Base-by-base conservation (phyloP, 2,113 vertebrate genomes). In the Syngnathus scovelli region DNA sequence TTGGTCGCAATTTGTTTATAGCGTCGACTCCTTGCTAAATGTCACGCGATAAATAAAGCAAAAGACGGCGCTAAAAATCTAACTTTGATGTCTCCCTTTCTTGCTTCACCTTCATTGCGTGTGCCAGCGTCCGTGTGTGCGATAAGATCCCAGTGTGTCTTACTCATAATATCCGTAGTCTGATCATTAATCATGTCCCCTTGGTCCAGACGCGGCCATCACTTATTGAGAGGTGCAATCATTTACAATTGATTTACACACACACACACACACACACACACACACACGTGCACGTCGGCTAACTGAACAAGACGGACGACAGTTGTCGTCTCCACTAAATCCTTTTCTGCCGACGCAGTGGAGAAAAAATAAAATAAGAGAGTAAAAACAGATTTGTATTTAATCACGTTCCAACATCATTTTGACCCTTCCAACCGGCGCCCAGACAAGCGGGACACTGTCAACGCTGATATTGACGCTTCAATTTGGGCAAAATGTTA, bases 201-300 rank as follows among this genome's bases (percentile, higher is more conserved):
- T 81, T 67, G 19, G 59, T 74, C 64, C 78, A 85, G 82, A 84
- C 84, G 78, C 23, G 71, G 80, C 81, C 85, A 85, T 86, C 84
- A 79, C 85, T 88, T 89, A 87, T 83, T 87, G 86, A 86, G 84
- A 85, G 82, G 81, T 82, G 74, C 80, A 86, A 87, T 90, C 79
- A 89, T 88, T 86, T 83, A 76, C 84, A 88, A 90, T 88, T 88
- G 89, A 90, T 91, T 90, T 83, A 86, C 87, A 43, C 12, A 43
- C 23, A 46, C 66, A 75, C 76, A 69, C 15, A 2, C 23, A 11
- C 33, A 16, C 15, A 37, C 33, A 0, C 33, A 23, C 16, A n/a
- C 33, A 36, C 33, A 19, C 58, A 39, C 23, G 16, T 10, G 37
- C 27, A 82, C 85, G 86, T 84, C 84, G 37, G 61, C 71, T 78